Base-by-base conservation (phyloP, 2,888 invertebrate genomes). In the Lingula anatina region DNA sequence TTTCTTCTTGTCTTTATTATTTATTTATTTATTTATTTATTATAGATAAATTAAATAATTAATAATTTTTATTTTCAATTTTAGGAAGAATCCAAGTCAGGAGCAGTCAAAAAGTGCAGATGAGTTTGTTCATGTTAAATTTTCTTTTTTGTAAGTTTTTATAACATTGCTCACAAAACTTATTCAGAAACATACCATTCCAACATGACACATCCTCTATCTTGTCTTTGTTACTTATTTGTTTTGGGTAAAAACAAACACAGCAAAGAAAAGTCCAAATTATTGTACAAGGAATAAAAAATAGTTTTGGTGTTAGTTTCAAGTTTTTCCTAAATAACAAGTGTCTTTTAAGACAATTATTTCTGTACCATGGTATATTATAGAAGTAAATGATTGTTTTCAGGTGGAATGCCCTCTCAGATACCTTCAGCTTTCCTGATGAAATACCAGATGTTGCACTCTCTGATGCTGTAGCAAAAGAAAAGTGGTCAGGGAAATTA, bases 401-500 rank as follows among this genome's bases (percentile, higher is more conserved):
- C 49, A 72, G 73, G 43, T 74, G 71, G 70, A 55, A 61, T 39
- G 60, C 70, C 12, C 61, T 63, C 26, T 60, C 64, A 45, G 65
- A 68, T 46, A 62, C 62, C 2, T 71, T 71, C 53, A 67, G 67
- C 56, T 67, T 65, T 58, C 68, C 71, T 47, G 61, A 61, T 15
- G 73, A 73, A 46, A 54, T 68, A 24, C 55, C 62, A 39, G 48
- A 57, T 3, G 44, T 52, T 2, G 46, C 61, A 7, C 42, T 70
- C 9, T 63, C 70, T 28, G 69, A 70, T 52, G 65, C 63, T 15
- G 51, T 73, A n/a, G 70, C 73, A 2, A 60, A 66, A 39, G 73
- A 74, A 52, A 35, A 45, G 15, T 74, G 74, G 74, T 64, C 59
- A 7, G 53, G 45, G 43, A 60, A 63, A 20, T 71, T 65, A 51